phyloP scores from a whole-genome alignment of 92 coral and sea anemone genomes.

The Paramuricea clavata region DNA sequence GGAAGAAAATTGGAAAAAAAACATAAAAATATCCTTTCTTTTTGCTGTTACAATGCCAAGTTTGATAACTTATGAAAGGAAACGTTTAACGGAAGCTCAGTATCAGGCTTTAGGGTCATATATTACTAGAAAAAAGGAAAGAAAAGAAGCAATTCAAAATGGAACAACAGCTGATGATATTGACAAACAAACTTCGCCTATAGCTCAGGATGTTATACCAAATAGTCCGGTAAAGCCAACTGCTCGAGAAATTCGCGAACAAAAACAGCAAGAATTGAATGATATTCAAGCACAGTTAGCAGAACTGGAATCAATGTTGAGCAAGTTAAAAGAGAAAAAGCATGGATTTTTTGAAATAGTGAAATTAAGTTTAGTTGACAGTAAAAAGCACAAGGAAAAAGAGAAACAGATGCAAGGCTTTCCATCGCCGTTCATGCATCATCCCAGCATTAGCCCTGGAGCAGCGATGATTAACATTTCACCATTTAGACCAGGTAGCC shows the following conservation, averaged over 20 bases:
- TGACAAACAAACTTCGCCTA: background rate
- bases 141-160: slow-evolving; percentile 56
- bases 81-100: slow-evolving; percentile 79
- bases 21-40: background rate
- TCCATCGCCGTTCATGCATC: slow-evolving; percentile 26
- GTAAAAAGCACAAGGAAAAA: slow-evolving; percentile 10
- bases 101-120: slow-evolving; percentile 80
- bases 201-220: background rate
- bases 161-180: background rate
- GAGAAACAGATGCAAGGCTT: slow-evolving; percentile 23
- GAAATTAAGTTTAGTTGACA: slow-evolving; percentile 73
- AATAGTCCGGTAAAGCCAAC: slow-evolving; percentile 13
- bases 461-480: background rate
- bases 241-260: slow-evolving; percentile 58
- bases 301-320: slow-evolving; percentile 77
- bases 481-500: slow-evolving; percentile 26
- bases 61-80: slow-evolving; percentile 73
- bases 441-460: background rate
- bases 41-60: slow-evolving; percentile 78
- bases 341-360: slow-evolving; percentile 87
- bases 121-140: slow-evolving; percentile 80
- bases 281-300: slow-evolving; percentile 77
- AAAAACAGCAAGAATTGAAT: slow-evolving; percentile 81
- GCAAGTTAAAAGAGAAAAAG: slow-evolving; percentile 80
- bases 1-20: background rate